Conservation (phyloP, 2,888 invertebrate species). For the Pyrocoelia pectoralis region DNA sequence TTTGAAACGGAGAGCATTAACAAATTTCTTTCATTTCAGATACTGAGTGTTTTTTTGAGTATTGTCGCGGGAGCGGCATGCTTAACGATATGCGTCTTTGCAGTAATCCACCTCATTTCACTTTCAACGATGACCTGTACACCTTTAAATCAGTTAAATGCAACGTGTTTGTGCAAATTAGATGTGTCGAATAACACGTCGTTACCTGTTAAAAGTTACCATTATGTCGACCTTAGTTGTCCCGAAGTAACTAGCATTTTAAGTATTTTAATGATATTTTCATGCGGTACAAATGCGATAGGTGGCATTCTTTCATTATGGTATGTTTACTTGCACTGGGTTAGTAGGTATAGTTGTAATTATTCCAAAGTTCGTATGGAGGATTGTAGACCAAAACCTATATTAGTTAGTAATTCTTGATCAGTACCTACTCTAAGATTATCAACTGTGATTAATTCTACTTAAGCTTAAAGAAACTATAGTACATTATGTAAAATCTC, state of each 20-base stretch:
- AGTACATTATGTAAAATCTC: too few species aligned
- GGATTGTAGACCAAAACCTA: constrained; percentile 48
- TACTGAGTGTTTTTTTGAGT: constrained; percentile 57
- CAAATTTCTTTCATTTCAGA: constrained; percentile 49
- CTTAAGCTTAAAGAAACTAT: too few species aligned
- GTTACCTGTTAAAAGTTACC: constrained; percentile 49
- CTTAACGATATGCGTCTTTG: constrained; percentile 56
- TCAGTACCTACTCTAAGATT: background rate
- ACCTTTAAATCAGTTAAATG: constrained; percentile 54
- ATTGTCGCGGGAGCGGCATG: constrained; percentile 55
- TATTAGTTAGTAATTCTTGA: constrained; percentile 38
- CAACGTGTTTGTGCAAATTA: constrained; percentile 57
- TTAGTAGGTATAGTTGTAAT: constrained; percentile 55
- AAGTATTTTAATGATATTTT: constrained; percentile 55
- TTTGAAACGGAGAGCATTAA: too few species aligned
- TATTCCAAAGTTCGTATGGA: constrained; percentile 55
- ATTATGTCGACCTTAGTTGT: constrained; percentile 60
- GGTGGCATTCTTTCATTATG: constrained; percentile 56
- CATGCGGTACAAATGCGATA: constrained; percentile 55
- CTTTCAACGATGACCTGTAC: constrained; percentile 57
- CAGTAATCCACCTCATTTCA: constrained; percentile 56
- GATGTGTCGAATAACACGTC: constrained; percentile 32
- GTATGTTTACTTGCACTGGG: constrained; percentile 61
- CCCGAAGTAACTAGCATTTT: constrained; percentile 58
- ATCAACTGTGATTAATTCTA: constrained; percentile 3